A percentile compares a stretch with the other conserved stretches of the same genome.
Evolutionary conservation across 1,140 invertebrate species (phyloP).

Genomic region (Elysia chlorotica): DNA sequence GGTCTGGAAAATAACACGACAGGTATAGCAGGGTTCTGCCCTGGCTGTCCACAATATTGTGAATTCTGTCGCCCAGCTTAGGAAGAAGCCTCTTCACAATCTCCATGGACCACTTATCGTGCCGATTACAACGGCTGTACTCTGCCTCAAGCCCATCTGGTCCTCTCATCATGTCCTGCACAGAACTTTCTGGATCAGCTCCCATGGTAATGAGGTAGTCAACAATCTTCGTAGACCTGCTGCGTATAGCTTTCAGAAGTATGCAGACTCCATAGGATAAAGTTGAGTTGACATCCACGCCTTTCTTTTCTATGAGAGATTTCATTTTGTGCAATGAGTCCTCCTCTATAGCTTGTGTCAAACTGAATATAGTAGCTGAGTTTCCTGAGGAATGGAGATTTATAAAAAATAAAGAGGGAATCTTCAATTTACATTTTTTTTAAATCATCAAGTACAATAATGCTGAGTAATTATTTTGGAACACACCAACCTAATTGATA

Average conservation of each 20-base stretch:
- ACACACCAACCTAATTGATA: too few relatives aligned
- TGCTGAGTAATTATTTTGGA: too few relatives aligned
- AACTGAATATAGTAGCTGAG: constrained; percentile 2
- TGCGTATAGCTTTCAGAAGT: constrained; percentile 10
- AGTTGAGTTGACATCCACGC: constrained; percentile 12
- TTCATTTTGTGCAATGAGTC: neutral
- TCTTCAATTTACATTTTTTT: too few relatives aligned
- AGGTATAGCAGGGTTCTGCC: constrained; percentile 17
- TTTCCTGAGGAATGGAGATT: constrained; percentile 3
- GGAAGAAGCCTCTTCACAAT: constrained; percentile 14
- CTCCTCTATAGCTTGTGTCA: constrained; percentile 18
- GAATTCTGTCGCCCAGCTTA: constrained; percentile 6
- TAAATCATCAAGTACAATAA: too few relatives aligned
- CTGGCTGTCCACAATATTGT: constrained; percentile 4
- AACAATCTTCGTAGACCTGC: constrained; percentile 6
- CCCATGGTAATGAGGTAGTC: constrained; percentile 6
- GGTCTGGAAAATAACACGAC: constrained; percentile 17
- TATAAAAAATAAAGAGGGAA: neutral
- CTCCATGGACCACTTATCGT: constrained; percentile 5
- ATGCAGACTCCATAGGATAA: constrained; percentile 11
- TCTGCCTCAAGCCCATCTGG: constrained; percentile 8
- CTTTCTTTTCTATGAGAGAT: constrained; percentile 1
- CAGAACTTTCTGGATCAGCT: constrained; percentile 12
- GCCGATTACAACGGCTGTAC: constrained; percentile 1
- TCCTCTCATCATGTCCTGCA: constrained; percentile 14